Evolutionary conservation across 2,113 vertebrate genomes (phyloP).

Genomic region (Petroica traversi): DNA sequence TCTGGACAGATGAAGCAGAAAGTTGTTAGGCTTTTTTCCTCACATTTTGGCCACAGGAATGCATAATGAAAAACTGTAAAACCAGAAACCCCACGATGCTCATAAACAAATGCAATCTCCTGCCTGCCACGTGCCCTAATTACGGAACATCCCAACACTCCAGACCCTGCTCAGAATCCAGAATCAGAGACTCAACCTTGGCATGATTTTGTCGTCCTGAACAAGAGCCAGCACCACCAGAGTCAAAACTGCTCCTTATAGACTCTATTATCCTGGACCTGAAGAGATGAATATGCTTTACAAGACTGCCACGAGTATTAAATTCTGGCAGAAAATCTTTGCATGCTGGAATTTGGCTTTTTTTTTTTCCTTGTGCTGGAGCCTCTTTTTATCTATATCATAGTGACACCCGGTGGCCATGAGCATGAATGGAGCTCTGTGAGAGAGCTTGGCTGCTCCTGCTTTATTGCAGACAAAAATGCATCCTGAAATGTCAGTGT

Average conservation of each 20-base stretch:
- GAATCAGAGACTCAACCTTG: neutral
- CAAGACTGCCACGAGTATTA: neutral
- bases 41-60: neutral
- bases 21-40: neutral
- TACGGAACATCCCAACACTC: neutral
- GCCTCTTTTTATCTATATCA: neutral
- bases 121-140: neutral
- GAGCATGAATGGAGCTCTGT: neutral
- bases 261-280: neutral
- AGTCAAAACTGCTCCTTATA: neutral
- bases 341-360: neutral
- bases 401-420: constrained; percentile 67
- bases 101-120: neutral
- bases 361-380: neutral
- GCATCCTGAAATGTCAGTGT: neutral
- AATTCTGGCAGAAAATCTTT: neutral
- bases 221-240: neutral
- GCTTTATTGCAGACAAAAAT: neutral
- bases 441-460: neutral
- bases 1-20: neutral
- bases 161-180: neutral
- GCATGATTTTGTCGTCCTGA: neutral
- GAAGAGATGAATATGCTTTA: neutral
- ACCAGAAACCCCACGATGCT: neutral
- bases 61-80: neutral